Percentiles rank a stretch among this genome's conserved stretches.
These are phyloP conservation scores for Morus bassanus DNA, from an alignment of 2,797 vertebrate genomes.

Conservation along the genomic window DNA sequence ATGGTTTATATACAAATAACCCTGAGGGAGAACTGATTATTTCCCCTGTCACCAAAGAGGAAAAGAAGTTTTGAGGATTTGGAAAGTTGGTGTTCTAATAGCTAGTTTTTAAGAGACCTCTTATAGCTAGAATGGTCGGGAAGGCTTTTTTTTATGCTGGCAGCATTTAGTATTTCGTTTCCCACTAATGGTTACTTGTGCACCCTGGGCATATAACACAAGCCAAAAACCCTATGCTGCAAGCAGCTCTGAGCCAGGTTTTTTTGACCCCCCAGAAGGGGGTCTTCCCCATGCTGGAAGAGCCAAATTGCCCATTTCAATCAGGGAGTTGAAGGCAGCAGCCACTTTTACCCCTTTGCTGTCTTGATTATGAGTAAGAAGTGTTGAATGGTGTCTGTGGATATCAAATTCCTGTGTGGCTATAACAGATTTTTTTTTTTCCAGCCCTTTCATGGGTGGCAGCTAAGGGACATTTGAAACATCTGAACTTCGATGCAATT, in stretches of 20 bases:
- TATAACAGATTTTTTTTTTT: not conserved
- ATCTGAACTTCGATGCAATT: not conserved
- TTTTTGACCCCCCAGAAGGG: not conserved
- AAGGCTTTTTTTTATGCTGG: not conserved
- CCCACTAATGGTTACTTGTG: conserved; percentile 32
- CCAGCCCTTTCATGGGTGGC: not conserved
- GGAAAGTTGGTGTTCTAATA: not conserved
- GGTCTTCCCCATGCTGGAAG: not conserved
- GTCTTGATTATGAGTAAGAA: not conserved
- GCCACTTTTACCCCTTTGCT: not conserved
- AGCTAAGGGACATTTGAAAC: not conserved
- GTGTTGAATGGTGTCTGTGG: not conserved
- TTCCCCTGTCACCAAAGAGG: not conserved
- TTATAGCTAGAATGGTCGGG: not conserved
- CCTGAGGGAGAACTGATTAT: not conserved
- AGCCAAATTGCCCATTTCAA: not conserved
- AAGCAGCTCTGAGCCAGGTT: not conserved
- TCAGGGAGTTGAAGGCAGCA: not conserved
- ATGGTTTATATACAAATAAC: not conserved
- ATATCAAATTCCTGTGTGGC: not conserved
- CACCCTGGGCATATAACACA: not conserved
- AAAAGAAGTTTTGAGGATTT: not conserved
- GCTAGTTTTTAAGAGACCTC: not conserved
- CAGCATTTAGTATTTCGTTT: not conserved
- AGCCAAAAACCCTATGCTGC: not conserved